Percentiles rank a stretch among this genome's conserved stretches.
Conservation (phyloP, 2,797 vertebrate species). For the Epinephelus coioides region DNA sequence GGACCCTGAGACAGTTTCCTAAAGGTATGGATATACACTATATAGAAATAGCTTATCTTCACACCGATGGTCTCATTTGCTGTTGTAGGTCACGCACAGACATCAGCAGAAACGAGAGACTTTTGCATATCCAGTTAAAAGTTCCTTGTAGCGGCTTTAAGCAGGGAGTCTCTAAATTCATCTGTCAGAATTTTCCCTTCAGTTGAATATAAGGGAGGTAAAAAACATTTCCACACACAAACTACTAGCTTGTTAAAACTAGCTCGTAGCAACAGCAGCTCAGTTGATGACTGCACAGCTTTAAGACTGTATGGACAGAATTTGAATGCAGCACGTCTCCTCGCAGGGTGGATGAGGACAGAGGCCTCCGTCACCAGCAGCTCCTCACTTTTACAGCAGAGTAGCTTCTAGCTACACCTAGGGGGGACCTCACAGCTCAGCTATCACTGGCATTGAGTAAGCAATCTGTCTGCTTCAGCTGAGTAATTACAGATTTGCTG, state of each 20-base stretch:
- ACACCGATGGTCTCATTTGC: too few relatives aligned
- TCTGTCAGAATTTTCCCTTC: background rate
- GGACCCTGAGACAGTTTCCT: too few relatives aligned
- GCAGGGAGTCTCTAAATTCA: background rate
- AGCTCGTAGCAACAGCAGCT: constrained; percentile 27
- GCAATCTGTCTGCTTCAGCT: constrained; percentile 72
- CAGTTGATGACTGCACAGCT: constrained; percentile 22
- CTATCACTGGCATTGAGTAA: constrained; percentile 66
- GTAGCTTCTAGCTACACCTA: constrained; percentile 59
- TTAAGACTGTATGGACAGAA: constrained; percentile 15
- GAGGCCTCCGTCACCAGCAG: constrained; percentile 33
- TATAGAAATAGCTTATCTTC: too few relatives aligned
- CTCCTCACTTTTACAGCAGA: constrained; percentile 51
- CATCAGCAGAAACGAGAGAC: too few relatives aligned
- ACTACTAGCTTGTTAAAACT: constrained; percentile 19
- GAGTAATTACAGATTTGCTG: constrained; percentile 76
- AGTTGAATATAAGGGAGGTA: background rate
- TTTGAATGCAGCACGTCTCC: constrained; percentile 47
- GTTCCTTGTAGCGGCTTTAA: background rate
- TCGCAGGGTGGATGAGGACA: constrained; percentile 22
- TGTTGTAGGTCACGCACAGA: too few relatives aligned
- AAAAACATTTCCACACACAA: background rate
- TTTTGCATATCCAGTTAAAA: too few relatives aligned
- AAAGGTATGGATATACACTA: too few relatives aligned
- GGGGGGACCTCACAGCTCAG: constrained; percentile 45